Percentiles rank a stretch among this genome's conserved stretches.
Conservation (phyloP, 2,888 invertebrate genomes). For the Eudasyphora cyanicolor region DNA sequence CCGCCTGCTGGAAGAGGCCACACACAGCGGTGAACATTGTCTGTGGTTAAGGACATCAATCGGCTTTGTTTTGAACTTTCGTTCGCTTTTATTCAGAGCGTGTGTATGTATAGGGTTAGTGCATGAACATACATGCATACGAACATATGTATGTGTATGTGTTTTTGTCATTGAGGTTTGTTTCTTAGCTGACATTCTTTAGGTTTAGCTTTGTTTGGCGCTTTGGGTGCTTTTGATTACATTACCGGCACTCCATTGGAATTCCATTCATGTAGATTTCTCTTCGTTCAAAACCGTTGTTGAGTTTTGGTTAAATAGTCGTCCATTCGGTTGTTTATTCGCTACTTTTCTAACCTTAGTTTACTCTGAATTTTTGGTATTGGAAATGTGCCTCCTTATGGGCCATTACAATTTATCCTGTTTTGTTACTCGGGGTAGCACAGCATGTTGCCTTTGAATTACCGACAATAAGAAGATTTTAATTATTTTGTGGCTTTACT, state of each 20-base stretch:
- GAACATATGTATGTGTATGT: conserved; percentile 21
- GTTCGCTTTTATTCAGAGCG: conserved; percentile 26
- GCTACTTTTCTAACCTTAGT: too few relatives aligned
- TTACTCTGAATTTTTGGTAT: too few relatives aligned
- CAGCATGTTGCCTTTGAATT: background rate
- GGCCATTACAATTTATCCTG: background rate
- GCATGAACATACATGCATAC: background rate
- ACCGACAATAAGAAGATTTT: background rate
- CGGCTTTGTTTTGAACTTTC: conserved; percentile 57
- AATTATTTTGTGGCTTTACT: background rate
- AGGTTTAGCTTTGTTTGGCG: conserved; percentile 63
- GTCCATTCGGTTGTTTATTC: background rate
- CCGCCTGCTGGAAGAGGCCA: background rate
- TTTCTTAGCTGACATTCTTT: conserved; percentile 30
- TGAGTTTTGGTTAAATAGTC: too few relatives aligned
- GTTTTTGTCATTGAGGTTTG: conserved; percentile 26
- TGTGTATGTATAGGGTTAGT: background rate
- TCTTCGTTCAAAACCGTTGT: too few relatives aligned
- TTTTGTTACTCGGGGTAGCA: background rate
- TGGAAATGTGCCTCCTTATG: too few relatives aligned
- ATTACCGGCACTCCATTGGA: conserved; percentile 54
- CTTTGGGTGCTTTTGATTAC: conserved; percentile 45
- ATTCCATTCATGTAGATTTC: conserved; percentile 50
- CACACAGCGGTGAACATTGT: conserved; percentile 58
- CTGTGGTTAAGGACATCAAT: conserved; percentile 69